Conservation (phyloP, 2,888 invertebrate genomes). For the Agonum fuliginosum region DNA sequence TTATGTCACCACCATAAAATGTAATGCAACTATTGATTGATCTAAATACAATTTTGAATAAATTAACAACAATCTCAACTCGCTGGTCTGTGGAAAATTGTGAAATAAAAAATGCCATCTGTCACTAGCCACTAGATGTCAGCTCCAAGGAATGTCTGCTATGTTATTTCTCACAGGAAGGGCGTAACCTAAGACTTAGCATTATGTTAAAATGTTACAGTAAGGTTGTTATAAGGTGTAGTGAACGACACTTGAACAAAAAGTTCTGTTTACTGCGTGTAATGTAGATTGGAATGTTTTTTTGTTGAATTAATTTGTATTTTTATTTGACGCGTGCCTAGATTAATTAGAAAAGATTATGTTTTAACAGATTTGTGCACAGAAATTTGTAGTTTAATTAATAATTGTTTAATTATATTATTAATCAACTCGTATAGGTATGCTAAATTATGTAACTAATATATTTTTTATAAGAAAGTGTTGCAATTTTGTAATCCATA, state of each 20-base stretch:
- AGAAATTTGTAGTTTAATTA: too few relatives aligned
- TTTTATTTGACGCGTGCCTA: constrained; percentile 23
- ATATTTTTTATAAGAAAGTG: too few relatives aligned
- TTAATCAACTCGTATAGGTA: too few relatives aligned
- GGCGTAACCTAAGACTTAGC: background rate
- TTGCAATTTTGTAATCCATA: too few relatives aligned
- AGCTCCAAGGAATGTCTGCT: constrained; percentile 24
- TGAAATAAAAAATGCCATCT: constrained; percentile 29
- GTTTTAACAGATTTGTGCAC: background rate
- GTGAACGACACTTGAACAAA: too few relatives aligned
- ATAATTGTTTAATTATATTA: too few relatives aligned
- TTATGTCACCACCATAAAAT: background rate
- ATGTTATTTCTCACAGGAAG: background rate
- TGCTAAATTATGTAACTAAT: too few relatives aligned
- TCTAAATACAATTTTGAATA: background rate
- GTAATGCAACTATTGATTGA: background rate
- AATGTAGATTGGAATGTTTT: constrained; percentile 13
- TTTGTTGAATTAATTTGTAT: background rate
- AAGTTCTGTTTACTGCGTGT: constrained; percentile 11
- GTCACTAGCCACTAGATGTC: constrained; percentile 19
- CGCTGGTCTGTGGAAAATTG: constrained; percentile 13
- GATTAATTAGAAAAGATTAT: background rate
- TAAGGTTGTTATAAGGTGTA: too few relatives aligned
- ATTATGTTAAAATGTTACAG: too few relatives aligned
- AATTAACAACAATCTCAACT: background rate